phyloP scores from a whole-genome alignment of 37 sponge, comb jelly and placozoan genomes.

The Eunapius fragilis region DNA sequence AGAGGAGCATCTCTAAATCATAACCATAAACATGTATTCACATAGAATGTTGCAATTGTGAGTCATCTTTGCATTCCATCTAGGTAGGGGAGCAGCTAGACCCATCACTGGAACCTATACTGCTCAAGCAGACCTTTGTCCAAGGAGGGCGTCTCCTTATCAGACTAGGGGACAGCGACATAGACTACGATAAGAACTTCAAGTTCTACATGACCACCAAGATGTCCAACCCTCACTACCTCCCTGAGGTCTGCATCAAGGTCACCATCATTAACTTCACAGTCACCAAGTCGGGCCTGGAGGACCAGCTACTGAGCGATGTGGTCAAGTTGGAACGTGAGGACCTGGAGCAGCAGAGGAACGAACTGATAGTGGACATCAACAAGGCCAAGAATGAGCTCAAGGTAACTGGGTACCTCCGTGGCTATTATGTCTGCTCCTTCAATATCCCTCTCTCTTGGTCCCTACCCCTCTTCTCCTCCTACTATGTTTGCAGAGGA shows the following conservation, averaged over 20 bases:
- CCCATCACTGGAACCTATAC: slow-evolving; percentile 96
- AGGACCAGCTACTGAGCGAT: slow-evolving; percentile 98
- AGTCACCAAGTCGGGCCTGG: slow-evolving; percentile 94
- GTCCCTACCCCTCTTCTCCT: background rate
- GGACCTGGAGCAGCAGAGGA: slow-evolving; percentile 95
- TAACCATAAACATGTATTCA: too few species aligned
- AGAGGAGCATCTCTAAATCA: too few species aligned
- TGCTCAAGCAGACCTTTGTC: slow-evolving; percentile 96
- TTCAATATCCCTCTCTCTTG: background rate
- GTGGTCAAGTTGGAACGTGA: slow-evolving; percentile 96
- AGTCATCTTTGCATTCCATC: background rate
- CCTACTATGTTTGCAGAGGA: slow-evolving; percentile 36
- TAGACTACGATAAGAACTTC: slow-evolving; percentile 99
- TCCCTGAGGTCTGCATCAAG: slow-evolving; percentile 98
- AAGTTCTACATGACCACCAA: slow-evolving; percentile 99
- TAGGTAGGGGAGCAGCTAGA: slow-evolving; percentile 94
- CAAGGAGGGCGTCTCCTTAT: slow-evolving; percentile 95
- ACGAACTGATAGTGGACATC: slow-evolving; percentile 90
- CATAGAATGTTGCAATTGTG: too few species aligned
- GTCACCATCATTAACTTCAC: slow-evolving; percentile 99
- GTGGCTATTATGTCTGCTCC: background rate
- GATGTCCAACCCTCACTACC: slow-evolving; percentile 98
- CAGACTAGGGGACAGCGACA: slow-evolving; percentile 96
- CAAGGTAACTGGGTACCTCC: slow-evolving; percentile 45
- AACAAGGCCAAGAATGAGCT: slow-evolving; percentile 94